Evolutionary conservation across 1,140 invertebrate genomes (phyloP).

Genomic region (Ceratosolen solmsi): DNA sequence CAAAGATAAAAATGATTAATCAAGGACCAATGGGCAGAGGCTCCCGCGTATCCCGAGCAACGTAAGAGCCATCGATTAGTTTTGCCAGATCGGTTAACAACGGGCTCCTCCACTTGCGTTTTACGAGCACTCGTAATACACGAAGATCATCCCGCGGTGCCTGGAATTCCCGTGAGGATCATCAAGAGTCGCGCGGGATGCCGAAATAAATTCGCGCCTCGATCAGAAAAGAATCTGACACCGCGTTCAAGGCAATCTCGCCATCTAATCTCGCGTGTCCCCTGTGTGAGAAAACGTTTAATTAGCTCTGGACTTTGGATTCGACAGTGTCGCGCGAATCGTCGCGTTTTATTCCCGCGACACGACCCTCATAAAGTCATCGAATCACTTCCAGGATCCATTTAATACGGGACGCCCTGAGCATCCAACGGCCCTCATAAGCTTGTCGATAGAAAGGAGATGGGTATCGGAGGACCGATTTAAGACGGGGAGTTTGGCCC

Average conservation of each 20-base stretch:
- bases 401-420: neutral
- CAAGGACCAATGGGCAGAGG: neutral
- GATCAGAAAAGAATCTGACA: slow-evolving; percentile 47
- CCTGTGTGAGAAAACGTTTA: slow-evolving; percentile 54
- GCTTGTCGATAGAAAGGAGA: slow-evolving; percentile 67
- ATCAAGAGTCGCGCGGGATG: neutral
- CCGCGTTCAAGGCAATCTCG: slow-evolving; percentile 40
- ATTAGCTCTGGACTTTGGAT: slow-evolving; percentile 47
- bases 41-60: neutral
- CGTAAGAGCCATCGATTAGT: neutral
- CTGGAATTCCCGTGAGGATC: neutral
- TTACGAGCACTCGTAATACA: slow-evolving; percentile 5
- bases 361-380: slow-evolving; percentile 54
- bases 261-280: slow-evolving; percentile 17
- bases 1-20: slow-evolving; percentile 41
- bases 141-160: no score
- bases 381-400: slow-evolving; percentile 52
- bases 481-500: slow-evolving; percentile 53
- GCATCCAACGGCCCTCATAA: slow-evolving; percentile 54
- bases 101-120: slow-evolving; percentile 19
- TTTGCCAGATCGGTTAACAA: slow-evolving; percentile 6
- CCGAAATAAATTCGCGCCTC: slow-evolving; percentile 45
- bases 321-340: slow-evolving; percentile 37
- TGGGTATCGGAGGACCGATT: slow-evolving; percentile 65
- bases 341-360: neutral